These are phyloP conservation scores for Patiria pectinifera DNA, from an alignment of 53 echinoderm and acorn worm genomes.

Conservation along the genomic window DNA sequence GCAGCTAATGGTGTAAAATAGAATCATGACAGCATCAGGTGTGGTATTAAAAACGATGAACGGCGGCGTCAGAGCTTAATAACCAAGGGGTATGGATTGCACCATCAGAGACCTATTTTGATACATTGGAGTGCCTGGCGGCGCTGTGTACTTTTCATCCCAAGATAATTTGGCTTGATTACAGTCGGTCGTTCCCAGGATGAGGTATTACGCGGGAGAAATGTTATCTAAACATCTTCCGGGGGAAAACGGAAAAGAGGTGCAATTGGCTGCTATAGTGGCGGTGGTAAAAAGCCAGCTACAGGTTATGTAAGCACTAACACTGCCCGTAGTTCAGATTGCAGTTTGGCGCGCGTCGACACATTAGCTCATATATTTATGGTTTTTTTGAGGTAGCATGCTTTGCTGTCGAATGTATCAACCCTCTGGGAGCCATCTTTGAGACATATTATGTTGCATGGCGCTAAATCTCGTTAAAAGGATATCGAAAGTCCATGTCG, in stretches of 20 bases:
- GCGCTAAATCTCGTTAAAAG: not conserved
- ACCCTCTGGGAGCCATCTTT: not conserved
- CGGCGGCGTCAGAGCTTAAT: not conserved
- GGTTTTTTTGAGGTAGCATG: not conserved
- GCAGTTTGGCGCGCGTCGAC: not conserved
- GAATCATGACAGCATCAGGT: too few relatives aligned
- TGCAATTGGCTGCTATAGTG: not conserved
- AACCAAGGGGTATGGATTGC: not conserved
- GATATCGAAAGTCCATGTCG: not conserved
- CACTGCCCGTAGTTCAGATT: not conserved
- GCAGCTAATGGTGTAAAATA: too few relatives aligned
- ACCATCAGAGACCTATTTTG: not conserved
- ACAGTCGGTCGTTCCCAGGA: not conserved
- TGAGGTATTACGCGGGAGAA: not conserved
- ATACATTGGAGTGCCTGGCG: not conserved
- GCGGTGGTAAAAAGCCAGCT: not conserved
- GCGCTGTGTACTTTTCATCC: slow-evolving; percentile 1
- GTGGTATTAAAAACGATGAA: too few relatives aligned
- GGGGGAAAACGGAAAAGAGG: not conserved
- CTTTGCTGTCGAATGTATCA: not conserved
- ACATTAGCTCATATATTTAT: not conserved
- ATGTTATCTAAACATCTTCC: not conserved
- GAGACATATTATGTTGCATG: not conserved
- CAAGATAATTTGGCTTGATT: not conserved
- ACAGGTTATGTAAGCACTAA: not conserved